Percentiles rank a stretch among this genome's conserved stretches.
phyloP scores from a whole-genome alignment of 2,888 invertebrate genomes.

The Salpingus planirostris region DNA sequence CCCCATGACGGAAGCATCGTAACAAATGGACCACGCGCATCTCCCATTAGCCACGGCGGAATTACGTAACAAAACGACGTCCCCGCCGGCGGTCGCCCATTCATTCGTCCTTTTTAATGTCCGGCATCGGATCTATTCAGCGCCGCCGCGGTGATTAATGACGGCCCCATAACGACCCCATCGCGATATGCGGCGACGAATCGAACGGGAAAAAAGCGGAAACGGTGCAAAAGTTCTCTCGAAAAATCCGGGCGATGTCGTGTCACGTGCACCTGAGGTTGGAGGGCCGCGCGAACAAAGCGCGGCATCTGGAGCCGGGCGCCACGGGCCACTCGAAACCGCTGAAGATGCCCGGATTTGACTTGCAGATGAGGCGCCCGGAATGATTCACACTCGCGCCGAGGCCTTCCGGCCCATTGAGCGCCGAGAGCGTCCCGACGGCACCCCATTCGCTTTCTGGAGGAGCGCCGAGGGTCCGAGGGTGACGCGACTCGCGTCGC shows the following conservation, averaged over 20 bases:
- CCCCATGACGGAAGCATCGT: constrained; percentile 13
- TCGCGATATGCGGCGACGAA: background rate
- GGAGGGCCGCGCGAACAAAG: too few relatives aligned
- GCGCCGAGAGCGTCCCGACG: constrained; percentile 18
- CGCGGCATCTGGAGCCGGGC: constrained; percentile 12
- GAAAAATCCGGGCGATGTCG: too few relatives aligned
- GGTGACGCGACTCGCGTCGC: too few relatives aligned
- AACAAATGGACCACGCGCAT: constrained; percentile 14
- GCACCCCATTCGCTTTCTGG: constrained; percentile 2
- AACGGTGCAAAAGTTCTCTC: too few relatives aligned
- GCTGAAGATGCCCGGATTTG: constrained; percentile 29
- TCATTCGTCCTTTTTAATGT: constrained; percentile 16
- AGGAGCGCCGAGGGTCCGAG: too few relatives aligned
- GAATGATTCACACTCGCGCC: constrained; percentile 37
- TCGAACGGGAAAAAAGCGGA: background rate
- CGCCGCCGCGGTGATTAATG: constrained; percentile 14
- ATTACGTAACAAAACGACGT: constrained; percentile 14
- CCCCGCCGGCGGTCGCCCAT: constrained; percentile 12
- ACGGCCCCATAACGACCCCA: constrained; percentile 12
- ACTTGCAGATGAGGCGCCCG: constrained; percentile 36
- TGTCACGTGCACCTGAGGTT: constrained; percentile 4
- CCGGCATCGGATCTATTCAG: constrained; percentile 13
- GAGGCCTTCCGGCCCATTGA: constrained; percentile 30
- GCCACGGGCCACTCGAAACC: constrained; percentile 27
- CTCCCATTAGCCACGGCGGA: constrained; percentile 13